phyloP scores from a whole-genome alignment of 2,797 vertebrate genomes.

The Fistularia tabacaria region DNA sequence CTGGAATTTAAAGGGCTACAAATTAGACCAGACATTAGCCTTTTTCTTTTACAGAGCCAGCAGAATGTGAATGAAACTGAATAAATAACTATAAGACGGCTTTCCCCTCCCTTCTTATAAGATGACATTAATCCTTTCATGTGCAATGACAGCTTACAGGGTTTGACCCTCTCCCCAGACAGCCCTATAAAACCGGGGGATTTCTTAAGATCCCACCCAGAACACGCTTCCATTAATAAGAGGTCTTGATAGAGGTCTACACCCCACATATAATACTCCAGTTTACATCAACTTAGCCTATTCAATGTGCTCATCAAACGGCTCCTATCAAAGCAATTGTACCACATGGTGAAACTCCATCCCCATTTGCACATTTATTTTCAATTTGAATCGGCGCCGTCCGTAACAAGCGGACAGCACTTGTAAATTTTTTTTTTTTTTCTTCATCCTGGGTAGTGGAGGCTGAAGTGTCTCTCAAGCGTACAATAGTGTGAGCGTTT shows the following conservation, averaged over 20 bases:
- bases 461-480: conserved; percentile 68
- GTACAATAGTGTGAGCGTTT: conserved; percentile 67
- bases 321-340: conserved; percentile 49
- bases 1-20: conserved; percentile 99
- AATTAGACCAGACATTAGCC: conserved; percentile 98
- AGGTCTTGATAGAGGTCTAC: conserved; percentile 74
- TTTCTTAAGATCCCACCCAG: conserved; percentile 87
- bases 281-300: conserved; percentile 22
- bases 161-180: conserved; percentile 92
- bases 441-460: conserved; percentile 48
- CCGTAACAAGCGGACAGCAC: conserved; percentile 54
- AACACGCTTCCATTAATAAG: conserved; percentile 75
- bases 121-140: conserved; percentile 99
- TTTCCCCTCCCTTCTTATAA: conserved; percentile 94
- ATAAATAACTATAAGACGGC: conserved; percentile 99
- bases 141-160: conserved; percentile 98
- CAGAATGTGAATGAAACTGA: conserved; percentile 96
- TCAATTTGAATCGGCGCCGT: conserved; percentile 41
- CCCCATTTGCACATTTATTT: conserved; percentile 25
- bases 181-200: conserved; percentile 92
- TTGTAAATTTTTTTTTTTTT: conserved; percentile 26
- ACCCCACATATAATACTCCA: conserved; percentile 60
- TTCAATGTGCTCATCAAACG: conserved; percentile 53
- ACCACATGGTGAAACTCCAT: conserved; percentile 42
- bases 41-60: conserved; percentile 82